Evolutionary conservation across 2,888 invertebrate genomes (phyloP), one percentile per base, ranked within the genome.

Genomic region (Dynastes tityus): DNA sequence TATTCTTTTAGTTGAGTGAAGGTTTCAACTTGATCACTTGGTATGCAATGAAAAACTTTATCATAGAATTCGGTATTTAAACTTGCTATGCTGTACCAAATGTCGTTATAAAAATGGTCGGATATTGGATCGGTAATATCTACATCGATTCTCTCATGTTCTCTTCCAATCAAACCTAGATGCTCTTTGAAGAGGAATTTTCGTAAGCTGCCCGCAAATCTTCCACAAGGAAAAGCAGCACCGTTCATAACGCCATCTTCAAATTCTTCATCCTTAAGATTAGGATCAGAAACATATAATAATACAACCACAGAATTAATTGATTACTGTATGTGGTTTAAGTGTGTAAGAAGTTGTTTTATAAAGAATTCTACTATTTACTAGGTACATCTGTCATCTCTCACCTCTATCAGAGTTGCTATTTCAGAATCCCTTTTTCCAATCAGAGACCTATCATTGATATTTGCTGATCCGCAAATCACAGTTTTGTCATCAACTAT

Each of bases 391-490:
- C 27, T 32, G 6, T 8, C n/a, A 51, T 22, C 53, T 22, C 55
- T 85, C 86, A 93, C 97, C 92, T 96, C 95, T 76, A 98, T 91
- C 63, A 98, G 90, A 16, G 97, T 94, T 2, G 97, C 97, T 5
- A 97, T 94, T 89, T 99, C 99, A 0, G 98, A 98, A 86, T 99
- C 99, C 82, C 99, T 91, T 80, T 94, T 96, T 0, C 99, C 99
- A 76, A 97, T 91, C 92, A 99, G 92, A 77, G 98, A 98, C 74
- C 99, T 90, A 87, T 99, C 99, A 86, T 99, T 99, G 83, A 99
- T 98, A 87, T 99, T 99, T 0, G 99, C 98, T 4, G 98, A 98
- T 22, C 99, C 99, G 85, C 98, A 98, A 81, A 99, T 97, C 0
- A 97, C 94, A 2, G 93, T 91, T 82, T 93, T 93, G 88, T 99